These are phyloP conservation scores for Sinopyrophorus schimmeli DNA, from an alignment of 2,888 invertebrate species.

Conservation along the genomic window DNA sequence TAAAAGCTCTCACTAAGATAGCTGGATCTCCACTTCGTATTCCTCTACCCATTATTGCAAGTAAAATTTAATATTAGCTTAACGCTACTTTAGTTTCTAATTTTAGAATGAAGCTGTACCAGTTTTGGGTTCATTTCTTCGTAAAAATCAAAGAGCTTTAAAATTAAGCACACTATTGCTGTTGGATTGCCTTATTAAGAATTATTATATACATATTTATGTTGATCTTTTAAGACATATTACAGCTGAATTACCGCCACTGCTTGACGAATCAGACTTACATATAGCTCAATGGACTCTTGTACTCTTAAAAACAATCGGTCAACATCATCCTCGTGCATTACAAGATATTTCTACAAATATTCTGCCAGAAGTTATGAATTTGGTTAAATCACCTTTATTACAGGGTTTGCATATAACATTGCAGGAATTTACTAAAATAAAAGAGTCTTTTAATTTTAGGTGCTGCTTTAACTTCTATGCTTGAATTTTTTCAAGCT, in stretches of 20 bases:
- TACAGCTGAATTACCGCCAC: constrained; percentile 84
- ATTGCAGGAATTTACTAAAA: neutral
- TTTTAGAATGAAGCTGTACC: constrained; percentile 84
- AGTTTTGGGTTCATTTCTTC: constrained; percentile 88
- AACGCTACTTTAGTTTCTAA: constrained; percentile 8
- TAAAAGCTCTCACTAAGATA: constrained; percentile 93
- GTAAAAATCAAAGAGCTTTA: constrained; percentile 95
- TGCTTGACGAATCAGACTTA: constrained; percentile 92
- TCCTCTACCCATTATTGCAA: constrained; percentile 79
- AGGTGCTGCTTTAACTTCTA: constrained; percentile 88
- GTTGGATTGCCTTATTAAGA: constrained; percentile 86
- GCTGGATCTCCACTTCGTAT: constrained; percentile 88
- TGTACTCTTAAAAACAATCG: constrained; percentile 80
- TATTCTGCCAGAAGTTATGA: constrained; percentile 83
- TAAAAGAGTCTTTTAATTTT: constrained; percentile 37
- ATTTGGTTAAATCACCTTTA: constrained; percentile 87
- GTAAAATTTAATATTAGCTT: constrained; percentile 35
- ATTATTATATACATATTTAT: constrained; percentile 70
- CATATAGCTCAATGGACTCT: constrained; percentile 94
- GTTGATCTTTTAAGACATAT: constrained; percentile 75
- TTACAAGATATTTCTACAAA: constrained; percentile 72
- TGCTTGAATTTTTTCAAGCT: constrained; percentile 92
- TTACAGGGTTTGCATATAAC: constrained; percentile 72
- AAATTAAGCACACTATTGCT: constrained; percentile 89
- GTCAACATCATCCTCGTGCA: constrained; percentile 76